Evolutionary conservation across 53 echinoderm and acorn worm species (phyloP).

Genomic region (Astropecten irregularis): DNA sequence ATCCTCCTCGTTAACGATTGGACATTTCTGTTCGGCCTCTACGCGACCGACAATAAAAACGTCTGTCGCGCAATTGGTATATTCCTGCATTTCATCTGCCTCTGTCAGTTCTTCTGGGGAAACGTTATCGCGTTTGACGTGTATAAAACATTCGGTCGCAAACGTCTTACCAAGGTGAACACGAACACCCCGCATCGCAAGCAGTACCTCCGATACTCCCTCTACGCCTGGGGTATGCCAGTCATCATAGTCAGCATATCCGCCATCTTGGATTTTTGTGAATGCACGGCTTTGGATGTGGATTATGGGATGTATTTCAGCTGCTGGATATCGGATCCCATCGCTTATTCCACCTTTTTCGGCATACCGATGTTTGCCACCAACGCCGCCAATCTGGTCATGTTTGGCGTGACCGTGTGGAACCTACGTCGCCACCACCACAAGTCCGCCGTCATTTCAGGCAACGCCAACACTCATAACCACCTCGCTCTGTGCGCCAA

Average conservation of each 20-base stretch:
- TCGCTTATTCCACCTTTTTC: constrained; percentile 70
- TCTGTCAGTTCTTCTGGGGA: constrained; percentile 82
- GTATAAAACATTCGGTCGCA: constrained; percentile 87
- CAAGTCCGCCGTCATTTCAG: constrained; percentile 19
- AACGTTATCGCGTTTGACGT: constrained; percentile 85
- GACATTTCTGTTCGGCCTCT: constrained; percentile 65
- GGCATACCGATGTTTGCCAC: constrained; percentile 65
- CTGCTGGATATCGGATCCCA: constrained; percentile 89
- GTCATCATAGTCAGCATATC: constrained; percentile 50
- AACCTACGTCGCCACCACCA: constrained; percentile 53
- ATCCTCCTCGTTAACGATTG: constrained; percentile 65
- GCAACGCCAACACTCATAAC: constrained; percentile 11
- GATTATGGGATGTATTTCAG: constrained; percentile 75
- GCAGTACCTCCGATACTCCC: constrained; percentile 68
- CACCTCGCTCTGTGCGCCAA: constrained; percentile 71
- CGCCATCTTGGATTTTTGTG: constrained; percentile 63
- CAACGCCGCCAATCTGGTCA: constrained; percentile 53
- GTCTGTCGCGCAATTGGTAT: constrained; percentile 68
- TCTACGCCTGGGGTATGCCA: constrained; percentile 92
- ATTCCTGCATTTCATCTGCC: constrained; percentile 76
- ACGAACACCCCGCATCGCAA: constrained; percentile 37
- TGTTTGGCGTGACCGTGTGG: constrained; percentile 69
- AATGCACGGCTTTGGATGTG: constrained; percentile 65
- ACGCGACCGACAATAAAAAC: constrained; percentile 34
- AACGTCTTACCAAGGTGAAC: constrained; percentile 7